Evolutionary conservation across 2,888 invertebrate genomes (phyloP).

Genomic region (Drosophila kanekoi): DNA sequence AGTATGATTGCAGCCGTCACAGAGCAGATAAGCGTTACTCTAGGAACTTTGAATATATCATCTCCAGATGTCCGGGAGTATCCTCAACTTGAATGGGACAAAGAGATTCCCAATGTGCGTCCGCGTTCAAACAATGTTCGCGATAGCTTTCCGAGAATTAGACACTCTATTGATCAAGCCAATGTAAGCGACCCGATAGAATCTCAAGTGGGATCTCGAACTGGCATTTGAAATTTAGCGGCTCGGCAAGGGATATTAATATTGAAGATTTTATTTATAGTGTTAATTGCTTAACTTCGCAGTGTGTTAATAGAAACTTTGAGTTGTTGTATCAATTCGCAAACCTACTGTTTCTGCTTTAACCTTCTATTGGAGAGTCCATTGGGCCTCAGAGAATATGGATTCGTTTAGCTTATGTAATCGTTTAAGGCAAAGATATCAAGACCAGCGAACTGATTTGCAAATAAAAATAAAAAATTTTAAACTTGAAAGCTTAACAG

Average conservation of each 20-base stretch:
- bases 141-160: slow-evolving; percentile 1
- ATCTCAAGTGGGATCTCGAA: no score
- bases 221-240: not conserved
- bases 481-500: no score
- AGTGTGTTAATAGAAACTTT: not conserved
- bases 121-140: no score
- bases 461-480: no score
- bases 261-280: not conserved
- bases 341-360: not conserved
- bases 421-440: no score
- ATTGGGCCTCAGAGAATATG: no score
- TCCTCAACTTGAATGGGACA: slow-evolving; percentile 2
- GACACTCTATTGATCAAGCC: no score
- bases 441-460: slow-evolving; percentile 2
- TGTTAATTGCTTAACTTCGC: not conserved
- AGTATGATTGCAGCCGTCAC: not conserved
- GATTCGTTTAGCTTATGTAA: no score
- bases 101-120: not conserved
- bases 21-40: not conserved
- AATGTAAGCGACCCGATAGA: no score
- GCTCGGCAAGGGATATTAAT: not conserved
- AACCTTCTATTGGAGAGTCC: no score
- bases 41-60: not conserved
- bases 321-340: not conserved
- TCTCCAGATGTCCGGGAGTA: not conserved